phyloP scores from a whole-genome alignment of 2,888 invertebrate genomes.

The Eupithecia abbreviata region DNA sequence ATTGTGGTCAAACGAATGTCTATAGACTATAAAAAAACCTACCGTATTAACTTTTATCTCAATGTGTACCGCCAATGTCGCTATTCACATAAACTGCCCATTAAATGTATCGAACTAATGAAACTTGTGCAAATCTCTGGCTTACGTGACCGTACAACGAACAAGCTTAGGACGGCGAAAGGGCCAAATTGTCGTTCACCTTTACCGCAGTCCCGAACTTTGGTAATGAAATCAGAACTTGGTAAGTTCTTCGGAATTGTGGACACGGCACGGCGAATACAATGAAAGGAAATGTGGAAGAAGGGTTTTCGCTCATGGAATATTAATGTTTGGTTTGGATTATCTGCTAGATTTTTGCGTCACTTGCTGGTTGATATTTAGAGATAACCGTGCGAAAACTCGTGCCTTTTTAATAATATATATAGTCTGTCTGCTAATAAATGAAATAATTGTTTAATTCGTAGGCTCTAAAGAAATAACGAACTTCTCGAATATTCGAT shows the following conservation, averaged over 20 bases:
- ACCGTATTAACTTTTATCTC: not conserved
- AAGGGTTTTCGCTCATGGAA: constrained; percentile 1
- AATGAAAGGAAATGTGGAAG: not conserved
- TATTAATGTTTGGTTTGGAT: not conserved
- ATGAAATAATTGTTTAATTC: not conserved
- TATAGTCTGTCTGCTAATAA: not conserved
- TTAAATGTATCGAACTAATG: constrained; percentile 44
- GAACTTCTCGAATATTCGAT: not conserved
- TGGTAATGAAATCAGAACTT: constrained; percentile 36
- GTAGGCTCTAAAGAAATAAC: not conserved
- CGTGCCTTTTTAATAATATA: not conserved
- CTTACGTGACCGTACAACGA: constrained; percentile 51
- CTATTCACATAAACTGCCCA: constrained; percentile 2
- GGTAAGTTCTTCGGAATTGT: constrained; percentile 20
- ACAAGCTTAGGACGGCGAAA: constrained; percentile 36
- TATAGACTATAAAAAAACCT: too few species aligned
- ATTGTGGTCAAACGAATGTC: too few species aligned
- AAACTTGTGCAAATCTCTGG: constrained; percentile 50
- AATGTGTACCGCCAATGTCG: not conserved
- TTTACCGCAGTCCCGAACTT: constrained; percentile 31
- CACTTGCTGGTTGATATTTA: not conserved
- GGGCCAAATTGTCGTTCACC: constrained; percentile 42
- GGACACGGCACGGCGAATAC: constrained; percentile 12
- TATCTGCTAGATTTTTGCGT: not conserved
- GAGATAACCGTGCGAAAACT: not conserved